Base-by-base conservation (phyloP, 2,888 invertebrate genomes). In the Drosophila paranaensis region DNA sequence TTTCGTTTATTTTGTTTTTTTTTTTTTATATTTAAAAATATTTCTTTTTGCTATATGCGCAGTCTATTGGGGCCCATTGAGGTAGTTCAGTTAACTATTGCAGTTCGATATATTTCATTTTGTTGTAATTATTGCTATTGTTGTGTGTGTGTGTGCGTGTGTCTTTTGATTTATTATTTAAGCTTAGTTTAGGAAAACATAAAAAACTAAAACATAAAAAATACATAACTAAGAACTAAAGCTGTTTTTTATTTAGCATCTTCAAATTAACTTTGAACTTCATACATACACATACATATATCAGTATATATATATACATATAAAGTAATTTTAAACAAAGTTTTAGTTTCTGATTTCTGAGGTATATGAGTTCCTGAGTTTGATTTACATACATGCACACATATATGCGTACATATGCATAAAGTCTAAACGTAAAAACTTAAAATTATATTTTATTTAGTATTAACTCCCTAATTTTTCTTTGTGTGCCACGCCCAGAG, bases 71-170 rank as follows among this genome's bases (percentile, higher is more conserved):
- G 65, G 60, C 85, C 77, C 86, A 79, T 91, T 92, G 92, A 92
- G 92, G 92, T 92, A 92, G 92, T 91, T 92, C 65, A 85, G 90
- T 92, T 87, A 91, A 88, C 93, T 92, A 93, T 92, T 92, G 92
- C 92, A 91, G 91, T 92, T 90, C 91, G 84, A 88, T 91, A 87
- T 90, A 85, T 63, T 48, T n/a, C 8, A 27, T 27, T 27, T 46
- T 46, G 25, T 66, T 79, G 55, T 87, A 79, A 61, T 53, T 54
- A 43, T 77, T 74, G 57, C 57, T 65, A 42, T 81, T 56, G 56
- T 37, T 56, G 42, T 60, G 35, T 64, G 54, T 33, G 51, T 66
- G 42, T 67, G 60, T 77, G 39, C 55, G 45, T 71, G 54, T 70
- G 50, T 67, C 57, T 76, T 43, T 69, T 60, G 66, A 72, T 63